Evolutionary conservation across 2,113 vertebrate species (phyloP).

Genomic region (Ceuthmochares aereus): DNA sequence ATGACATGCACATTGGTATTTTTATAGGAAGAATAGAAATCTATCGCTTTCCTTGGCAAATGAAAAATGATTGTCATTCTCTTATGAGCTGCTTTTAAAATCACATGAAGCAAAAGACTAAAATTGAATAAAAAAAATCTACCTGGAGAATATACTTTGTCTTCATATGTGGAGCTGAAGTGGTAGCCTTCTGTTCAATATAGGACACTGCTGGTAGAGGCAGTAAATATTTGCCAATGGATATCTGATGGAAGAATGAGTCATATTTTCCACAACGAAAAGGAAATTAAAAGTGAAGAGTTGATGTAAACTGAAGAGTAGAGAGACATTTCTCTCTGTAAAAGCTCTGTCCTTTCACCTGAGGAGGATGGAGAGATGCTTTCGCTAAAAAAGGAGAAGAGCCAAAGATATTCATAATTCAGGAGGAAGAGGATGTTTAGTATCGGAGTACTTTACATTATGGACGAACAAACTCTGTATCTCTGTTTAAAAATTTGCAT

Average conservation of each 20-base stretch:
- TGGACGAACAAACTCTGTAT: not conserved
- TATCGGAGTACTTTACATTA: not conserved
- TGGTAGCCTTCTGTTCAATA: not conserved
- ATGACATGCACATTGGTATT: not conserved
- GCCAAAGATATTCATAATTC: not conserved
- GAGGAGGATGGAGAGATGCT: not conserved
- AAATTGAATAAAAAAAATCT: not conserved
- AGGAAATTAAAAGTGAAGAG: not conserved
- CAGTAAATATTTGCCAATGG: not conserved
- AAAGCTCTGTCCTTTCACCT: not conserved
- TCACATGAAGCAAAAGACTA: not conserved
- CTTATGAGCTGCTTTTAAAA: not conserved
- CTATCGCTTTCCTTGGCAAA: not conserved
- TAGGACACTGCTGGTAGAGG: not conserved
- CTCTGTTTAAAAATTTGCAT: not conserved
- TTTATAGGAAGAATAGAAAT: not conserved
- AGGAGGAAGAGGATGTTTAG: fast-evolving
- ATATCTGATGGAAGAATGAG: not conserved
- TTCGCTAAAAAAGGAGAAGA: not conserved
- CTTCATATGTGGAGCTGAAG: not conserved
- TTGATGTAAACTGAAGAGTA: not conserved
- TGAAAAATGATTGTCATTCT: not conserved
- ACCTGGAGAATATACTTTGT: not conserved
- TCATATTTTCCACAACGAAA: not conserved
- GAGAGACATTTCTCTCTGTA: not conserved